These are phyloP conservation scores for Habroteleia sp. DNA, from an alignment of 2,888 invertebrate genomes.

Conservation along the genomic window DNA sequence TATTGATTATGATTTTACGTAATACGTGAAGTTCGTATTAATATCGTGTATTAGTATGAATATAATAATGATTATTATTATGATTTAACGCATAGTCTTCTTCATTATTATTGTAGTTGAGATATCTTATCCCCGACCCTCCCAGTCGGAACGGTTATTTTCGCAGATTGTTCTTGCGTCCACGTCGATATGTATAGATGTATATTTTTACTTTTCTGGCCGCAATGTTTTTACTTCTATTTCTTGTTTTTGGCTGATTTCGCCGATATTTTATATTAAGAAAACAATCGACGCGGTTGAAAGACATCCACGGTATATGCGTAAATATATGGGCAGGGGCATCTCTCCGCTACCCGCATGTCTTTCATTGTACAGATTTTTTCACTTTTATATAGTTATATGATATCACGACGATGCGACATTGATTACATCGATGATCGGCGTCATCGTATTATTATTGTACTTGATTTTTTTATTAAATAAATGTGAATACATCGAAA, in stretches of 20 bases:
- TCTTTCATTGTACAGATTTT: conserved; percentile 82
- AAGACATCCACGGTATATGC: conserved; percentile 68
- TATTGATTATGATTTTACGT: conserved; percentile 77
- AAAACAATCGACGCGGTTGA: conserved; percentile 66
- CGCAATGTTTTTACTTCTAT: conserved; percentile 63
- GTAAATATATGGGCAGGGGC: conserved; percentile 78
- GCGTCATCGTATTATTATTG: conserved; percentile 78
- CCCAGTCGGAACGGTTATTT: conserved; percentile 72
- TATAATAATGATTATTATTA: conserved; percentile 61
- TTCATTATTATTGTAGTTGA: conserved; percentile 68
- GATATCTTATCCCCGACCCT: conserved; percentile 62
- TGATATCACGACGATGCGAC: conserved; percentile 75
- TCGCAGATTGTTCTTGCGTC: conserved; percentile 74
- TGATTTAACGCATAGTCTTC: conserved; percentile 67
- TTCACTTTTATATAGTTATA: conserved; percentile 81
- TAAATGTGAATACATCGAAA: conserved; percentile 80
- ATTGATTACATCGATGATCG: conserved; percentile 75
- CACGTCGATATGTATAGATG: conserved; percentile 65
- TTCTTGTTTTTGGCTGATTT: conserved; percentile 62
- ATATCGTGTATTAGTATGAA: conserved; percentile 63
- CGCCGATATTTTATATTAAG: conserved; percentile 53
- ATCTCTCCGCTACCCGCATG: conserved; percentile 81
- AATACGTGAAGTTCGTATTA: conserved; percentile 69
- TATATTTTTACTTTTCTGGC: conserved; percentile 67
- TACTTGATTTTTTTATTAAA: conserved; percentile 80